Evolutionary conservation across 2,113 vertebrate genomes (phyloP).

Genomic region (Ursus arctos): DNA sequence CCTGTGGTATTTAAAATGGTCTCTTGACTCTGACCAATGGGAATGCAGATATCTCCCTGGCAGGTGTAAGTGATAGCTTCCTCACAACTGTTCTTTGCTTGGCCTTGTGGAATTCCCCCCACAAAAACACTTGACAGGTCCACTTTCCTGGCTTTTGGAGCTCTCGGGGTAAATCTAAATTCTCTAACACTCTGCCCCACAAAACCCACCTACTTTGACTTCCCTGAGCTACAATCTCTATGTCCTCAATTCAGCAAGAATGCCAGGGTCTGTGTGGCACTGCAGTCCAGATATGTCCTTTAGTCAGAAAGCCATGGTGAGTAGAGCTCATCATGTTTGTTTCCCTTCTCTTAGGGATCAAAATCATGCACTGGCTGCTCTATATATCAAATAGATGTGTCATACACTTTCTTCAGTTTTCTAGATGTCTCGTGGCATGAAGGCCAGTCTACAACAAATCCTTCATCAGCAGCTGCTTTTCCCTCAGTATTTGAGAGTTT

Average conservation of each 20-base stretch:
- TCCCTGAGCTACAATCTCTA: neutral
- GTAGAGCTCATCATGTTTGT: neutral
- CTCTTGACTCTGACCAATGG: neutral
- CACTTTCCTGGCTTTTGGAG: neutral
- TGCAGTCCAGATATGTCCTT: neutral
- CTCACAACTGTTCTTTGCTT: neutral
- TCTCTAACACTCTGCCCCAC: neutral
- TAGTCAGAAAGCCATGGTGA: neutral
- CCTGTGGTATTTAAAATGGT: neutral
- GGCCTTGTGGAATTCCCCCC: neutral
- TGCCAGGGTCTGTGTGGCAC: too few species aligned
- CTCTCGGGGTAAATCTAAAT: neutral
- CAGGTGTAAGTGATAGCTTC: neutral
- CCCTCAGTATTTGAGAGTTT: neutral
- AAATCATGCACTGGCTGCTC: neutral
- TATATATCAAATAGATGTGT: neutral
- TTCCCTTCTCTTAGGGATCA: neutral
- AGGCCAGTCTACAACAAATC: neutral
- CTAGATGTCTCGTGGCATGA: too few species aligned
- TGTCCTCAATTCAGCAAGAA: neutral
- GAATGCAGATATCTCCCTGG: neutral
- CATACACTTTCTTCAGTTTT: neutral
- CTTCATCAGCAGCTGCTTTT: neutral
- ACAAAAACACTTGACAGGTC: neutral
- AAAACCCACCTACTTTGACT: rapidly evolving